Evolutionary conservation across 2,888 invertebrate species (phyloP), one percentile per base, ranked within the genome.

Genomic region (Hyposoter dolosus): DNA sequence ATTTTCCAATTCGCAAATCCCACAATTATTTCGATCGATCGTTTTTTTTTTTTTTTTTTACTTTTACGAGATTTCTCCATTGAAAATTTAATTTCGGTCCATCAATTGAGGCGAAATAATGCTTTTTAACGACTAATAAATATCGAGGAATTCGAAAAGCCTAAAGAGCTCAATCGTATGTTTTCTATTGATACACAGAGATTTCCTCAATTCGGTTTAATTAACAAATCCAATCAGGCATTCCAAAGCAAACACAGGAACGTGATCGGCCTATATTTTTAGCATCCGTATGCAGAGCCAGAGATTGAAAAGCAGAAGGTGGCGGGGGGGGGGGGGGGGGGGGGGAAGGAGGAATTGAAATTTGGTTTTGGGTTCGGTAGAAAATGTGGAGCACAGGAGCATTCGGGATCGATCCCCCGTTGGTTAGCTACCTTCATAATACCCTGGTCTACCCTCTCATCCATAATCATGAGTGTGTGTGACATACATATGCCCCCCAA

Each of bases 381-480:
- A 66, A 83, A 86, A 86, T 87, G 76, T 81, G 72, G 83, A 82
- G 78, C 83, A 74, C 83, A 80, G 68, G 87, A 85, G 79, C 78
- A 87, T 87, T 87, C 72, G 80, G 85, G 89, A 92, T 92, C 91
- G 90, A 91, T 91, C 89, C 65, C 56, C 65, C 56, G 74, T 72
- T 75, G 80, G 81, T 88, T 88, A 85, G 76, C 88, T 83, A 89
- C 88, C 89, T 89, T 90, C 87, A 86, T 88, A 88, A 84, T 88
- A 90, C 90, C 88, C 81, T 65, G 71, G 77, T 82, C 88, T 88
- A 88, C 87, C 87, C 90, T 89, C 90, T 92, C 91, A 91, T 92
- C 90, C 91, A 92, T 92, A 92, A 92, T 92, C 92, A 92, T 91
- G 91, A 92, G 90, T 89, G 88, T 91, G 89, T 92, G 91, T 90